Percentiles rank a stretch among this genome's conserved stretches.
Evolutionary conservation across 1,140 invertebrate genomes (phyloP).

Genomic region (Scaptomyza graminum): DNA sequence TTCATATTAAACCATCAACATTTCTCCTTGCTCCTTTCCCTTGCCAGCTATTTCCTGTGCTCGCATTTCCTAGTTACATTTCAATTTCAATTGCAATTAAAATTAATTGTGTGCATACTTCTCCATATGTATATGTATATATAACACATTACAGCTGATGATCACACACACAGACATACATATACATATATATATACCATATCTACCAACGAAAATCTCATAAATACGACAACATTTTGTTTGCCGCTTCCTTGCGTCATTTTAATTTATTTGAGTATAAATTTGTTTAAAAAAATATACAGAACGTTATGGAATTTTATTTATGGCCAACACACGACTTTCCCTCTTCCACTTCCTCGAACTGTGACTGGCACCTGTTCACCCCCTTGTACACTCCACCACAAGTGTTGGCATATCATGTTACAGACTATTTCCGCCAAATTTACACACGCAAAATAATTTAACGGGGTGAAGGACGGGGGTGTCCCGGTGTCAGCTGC

Average conservation of each 20-base stretch:
- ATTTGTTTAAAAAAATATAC: conserved; percentile 66
- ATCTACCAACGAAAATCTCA: conserved; percentile 12
- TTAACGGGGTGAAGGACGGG: conserved; percentile 49
- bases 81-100: conserved; percentile 76
- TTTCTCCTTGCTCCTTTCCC: background rate
- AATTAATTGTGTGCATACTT: conserved; percentile 70
- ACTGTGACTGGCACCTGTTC: background rate
- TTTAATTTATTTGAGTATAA: conserved; percentile 81
- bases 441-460: conserved; percentile 82
- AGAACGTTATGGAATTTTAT: conserved; percentile 72
- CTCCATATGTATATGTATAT: conserved; percentile 10
- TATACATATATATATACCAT: background rate
- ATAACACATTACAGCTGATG: conserved; percentile 40
- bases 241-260: conserved; percentile 54
- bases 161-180: conserved; percentile 7
- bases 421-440: conserved; percentile 82
- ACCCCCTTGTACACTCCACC: conserved; percentile 21
- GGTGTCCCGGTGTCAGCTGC: conserved; percentile 33
- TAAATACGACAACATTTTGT: conserved; percentile 35
- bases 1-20: conserved; percentile 16
- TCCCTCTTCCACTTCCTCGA: background rate
- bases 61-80: conserved; percentile 63
- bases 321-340: conserved; percentile 61
- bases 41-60: conserved; percentile 44
- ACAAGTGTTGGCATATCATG: conserved; percentile 81